Conservation (phyloP, 2,888 invertebrate species). For the Chrysomela aeneicollis region DNA sequence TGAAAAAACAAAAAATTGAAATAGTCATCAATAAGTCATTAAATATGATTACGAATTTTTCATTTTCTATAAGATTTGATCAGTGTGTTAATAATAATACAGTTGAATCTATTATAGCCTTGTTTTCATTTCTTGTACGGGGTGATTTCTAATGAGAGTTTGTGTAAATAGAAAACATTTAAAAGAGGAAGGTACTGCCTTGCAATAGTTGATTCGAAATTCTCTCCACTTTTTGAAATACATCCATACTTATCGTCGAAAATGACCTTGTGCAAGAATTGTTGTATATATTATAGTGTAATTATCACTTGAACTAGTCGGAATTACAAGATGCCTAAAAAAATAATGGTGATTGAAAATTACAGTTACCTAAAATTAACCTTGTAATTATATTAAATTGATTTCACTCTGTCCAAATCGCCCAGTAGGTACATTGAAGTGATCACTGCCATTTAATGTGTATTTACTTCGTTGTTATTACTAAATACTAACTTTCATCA, state of each 20-base stretch:
- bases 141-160: not conserved
- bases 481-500: no score
- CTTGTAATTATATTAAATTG: conserved; percentile 3
- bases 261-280: not conserved
- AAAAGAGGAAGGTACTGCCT: no score
- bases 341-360: conserved; percentile 10
- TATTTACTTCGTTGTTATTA: conserved; percentile 30
- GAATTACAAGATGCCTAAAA: conserved; percentile 18
- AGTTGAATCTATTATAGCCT: not conserved
- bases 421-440: conserved; percentile 45
- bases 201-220: no score
- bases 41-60: no score
- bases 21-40: no score
- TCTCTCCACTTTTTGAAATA: not conserved
- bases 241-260: not conserved
- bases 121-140: not conserved
- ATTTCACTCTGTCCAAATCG: conserved; percentile 10
- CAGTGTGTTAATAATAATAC: no score
- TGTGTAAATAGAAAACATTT: no score
- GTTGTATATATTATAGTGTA: conserved; percentile 18
- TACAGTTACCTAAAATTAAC: not conserved
- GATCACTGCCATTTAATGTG: conserved; percentile 56
- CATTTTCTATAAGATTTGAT: no score
- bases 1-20: no score
- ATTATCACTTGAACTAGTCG: conserved; percentile 5